Evolutionary conservation across 2,113 vertebrate species (phyloP).

Genomic region (Ammodytes marinus): DNA sequence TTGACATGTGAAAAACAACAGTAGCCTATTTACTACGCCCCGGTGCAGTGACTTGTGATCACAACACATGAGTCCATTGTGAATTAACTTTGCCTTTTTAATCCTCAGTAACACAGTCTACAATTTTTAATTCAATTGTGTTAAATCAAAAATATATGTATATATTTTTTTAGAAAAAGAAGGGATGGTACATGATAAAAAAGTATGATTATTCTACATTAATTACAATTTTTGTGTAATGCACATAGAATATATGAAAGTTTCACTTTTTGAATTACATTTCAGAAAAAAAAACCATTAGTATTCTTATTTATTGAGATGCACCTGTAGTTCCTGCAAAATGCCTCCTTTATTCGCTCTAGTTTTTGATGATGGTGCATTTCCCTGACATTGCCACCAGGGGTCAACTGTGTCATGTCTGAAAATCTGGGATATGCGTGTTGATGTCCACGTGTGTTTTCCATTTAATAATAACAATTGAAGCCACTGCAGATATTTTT

Average conservation of each 20-base stretch:
- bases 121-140: neutral
- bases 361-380: neutral
- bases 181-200: no score
- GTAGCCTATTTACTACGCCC: neutral
- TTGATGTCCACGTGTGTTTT: constrained; percentile 11
- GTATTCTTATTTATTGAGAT: no score
- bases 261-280: no score
- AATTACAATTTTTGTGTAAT: no score
- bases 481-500: neutral
- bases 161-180: no score
- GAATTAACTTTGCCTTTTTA: neutral
- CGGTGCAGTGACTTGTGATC: neutral
- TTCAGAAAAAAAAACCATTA: no score
- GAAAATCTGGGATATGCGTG: neutral
- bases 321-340: no score
- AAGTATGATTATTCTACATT: no score
- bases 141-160: neutral
- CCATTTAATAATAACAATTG: constrained; percentile 4
- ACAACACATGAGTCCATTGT: neutral
- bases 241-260: no score
- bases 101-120: neutral
- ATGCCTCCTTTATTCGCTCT: no score
- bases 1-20: neutral
- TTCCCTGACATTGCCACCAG: constrained; percentile 52
- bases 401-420: constrained; percentile 37